A percentile compares a stretch with the other conserved stretches of the same genome.
Evolutionary conservation across 2,113 vertebrate genomes (phyloP).

Genomic region (Callopanchax toddi): DNA sequence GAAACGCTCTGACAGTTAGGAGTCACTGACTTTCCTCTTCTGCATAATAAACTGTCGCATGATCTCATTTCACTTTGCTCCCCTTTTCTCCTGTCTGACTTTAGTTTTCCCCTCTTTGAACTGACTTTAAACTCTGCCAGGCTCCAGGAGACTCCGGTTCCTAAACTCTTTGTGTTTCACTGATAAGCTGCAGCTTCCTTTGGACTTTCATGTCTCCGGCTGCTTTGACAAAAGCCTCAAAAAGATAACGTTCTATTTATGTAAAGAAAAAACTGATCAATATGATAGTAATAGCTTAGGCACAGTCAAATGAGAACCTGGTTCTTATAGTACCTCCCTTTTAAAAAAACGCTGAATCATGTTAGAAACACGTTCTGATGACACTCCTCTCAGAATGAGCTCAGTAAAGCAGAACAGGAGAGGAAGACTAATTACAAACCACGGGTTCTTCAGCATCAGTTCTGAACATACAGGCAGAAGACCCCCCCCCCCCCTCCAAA

Average conservation of each 20-base stretch:
- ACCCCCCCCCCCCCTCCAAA: neutral
- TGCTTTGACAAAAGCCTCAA: neutral
- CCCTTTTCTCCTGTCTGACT: conserved; percentile 1
- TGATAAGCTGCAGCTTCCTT: neutral
- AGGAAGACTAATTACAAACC: too few relatives aligned
- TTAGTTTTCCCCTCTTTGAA: conserved; percentile 9
- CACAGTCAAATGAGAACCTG: too few relatives aligned
- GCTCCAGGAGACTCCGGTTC: neutral
- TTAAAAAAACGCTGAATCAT: neutral
- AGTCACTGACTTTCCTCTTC: conserved; percentile 58
- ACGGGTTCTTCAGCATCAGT: too few relatives aligned
- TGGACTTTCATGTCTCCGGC: neutral
- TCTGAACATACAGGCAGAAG: too few relatives aligned
- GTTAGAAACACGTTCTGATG: neutral
- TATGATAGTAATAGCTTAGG: too few relatives aligned
- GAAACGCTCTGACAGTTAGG: conserved; percentile 56
- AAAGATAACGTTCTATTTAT: neutral
- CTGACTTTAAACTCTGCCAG: neutral
- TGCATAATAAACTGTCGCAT: conserved; percentile 69
- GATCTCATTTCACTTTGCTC: conserved; percentile 45
- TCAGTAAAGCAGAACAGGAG: too few relatives aligned
- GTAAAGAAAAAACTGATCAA: too few relatives aligned
- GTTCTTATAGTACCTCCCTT: too few relatives aligned
- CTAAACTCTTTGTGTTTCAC: neutral
- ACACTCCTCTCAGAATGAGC: neutral